Evolutionary conservation across 2,113 vertebrate species (phyloP), one percentile per base, ranked within the genome.

Genomic region (Gymnocephalus cernua): DNA sequence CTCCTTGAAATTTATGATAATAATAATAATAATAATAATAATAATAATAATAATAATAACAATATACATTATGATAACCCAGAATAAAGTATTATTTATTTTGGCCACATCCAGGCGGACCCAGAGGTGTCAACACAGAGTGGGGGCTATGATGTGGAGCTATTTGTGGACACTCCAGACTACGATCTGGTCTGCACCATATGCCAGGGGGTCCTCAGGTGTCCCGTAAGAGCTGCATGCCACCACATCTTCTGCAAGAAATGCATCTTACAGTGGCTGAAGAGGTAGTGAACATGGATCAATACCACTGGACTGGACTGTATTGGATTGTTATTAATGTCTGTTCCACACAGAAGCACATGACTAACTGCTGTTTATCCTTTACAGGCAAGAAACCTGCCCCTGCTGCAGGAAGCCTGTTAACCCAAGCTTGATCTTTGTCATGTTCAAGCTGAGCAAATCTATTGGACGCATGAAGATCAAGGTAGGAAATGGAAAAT

Each of bases 231-330:
- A 88, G 91, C 97, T 29, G 92, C 93, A 5, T 97, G 97, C 87
- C 93, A 95, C 82, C 96, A 97, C 82, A 89, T 96, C 78, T 97
- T 97, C 93, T 97, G 96, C 94, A 96, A 96, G 86, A 96, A 94
- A 80, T 97, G 96, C 84, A 96, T 97, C 82, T 83, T 96, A 62
- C 95, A 87, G 64, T 97, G 97, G 97, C 94, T 97, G 51, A 95
- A 95, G 85, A 96, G 96, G 97, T 97, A 90, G 54, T 68, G 15
- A 59, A 51, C 13, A 58, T 54, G 4, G 2, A 48, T 75, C 47
- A 75, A 21, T 38, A 23, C 23, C 21, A 51, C 2, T 18, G 14
- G 6, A n/a, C n/a, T n/a, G n/a, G n/a, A 14, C 19, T 27, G 13
- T 12, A 45, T 53, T 72, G 1, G 6, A 57, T 27, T 66, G 23